A percentile compares a stretch with the other conserved stretches of the same genome.
Conservation (phyloP, 2,113 vertebrate species). For the Lophochroa leadbeateri region DNA sequence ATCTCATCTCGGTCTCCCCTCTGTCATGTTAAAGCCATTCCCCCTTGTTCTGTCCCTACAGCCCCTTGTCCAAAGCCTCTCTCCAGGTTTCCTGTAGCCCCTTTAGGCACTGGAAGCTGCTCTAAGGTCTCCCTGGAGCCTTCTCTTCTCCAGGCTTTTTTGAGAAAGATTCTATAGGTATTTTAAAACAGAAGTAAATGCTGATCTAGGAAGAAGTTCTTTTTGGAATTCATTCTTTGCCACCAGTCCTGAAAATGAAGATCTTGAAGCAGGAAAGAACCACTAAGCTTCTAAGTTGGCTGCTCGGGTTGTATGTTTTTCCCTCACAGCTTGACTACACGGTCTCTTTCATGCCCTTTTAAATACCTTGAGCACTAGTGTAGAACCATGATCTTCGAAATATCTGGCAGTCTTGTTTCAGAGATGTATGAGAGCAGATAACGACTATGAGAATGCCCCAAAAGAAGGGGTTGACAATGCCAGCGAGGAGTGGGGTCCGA, state of each 20-base stretch:
- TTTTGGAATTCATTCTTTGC: neutral
- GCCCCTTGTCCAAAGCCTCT: no score
- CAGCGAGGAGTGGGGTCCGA: accelerated
- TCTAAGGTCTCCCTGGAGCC: neutral
- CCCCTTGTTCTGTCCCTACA: no score
- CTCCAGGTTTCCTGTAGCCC: neutral
- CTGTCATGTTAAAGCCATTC: no score
- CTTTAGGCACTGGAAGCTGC: neutral
- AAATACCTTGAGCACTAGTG: neutral
- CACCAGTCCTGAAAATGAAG: neutral
- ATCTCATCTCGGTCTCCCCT: no score
- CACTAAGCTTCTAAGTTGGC: neutral
- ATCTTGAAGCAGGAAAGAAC: neutral
- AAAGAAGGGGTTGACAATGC: neutral
- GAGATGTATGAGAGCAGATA: accelerated
- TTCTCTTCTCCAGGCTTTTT: neutral
- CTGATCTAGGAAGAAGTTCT: neutral
- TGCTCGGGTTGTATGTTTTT: neutral
- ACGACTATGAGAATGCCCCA: neutral
- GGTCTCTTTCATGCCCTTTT: neutral
- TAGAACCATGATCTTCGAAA: neutral
- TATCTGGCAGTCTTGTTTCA: neutral
- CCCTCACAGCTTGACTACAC: accelerated
- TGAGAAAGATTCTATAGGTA: neutral
- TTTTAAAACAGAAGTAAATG: neutral